Base-by-base conservation (phyloP, 2,113 vertebrate species). In the Ailuropoda melanoleuca region DNA sequence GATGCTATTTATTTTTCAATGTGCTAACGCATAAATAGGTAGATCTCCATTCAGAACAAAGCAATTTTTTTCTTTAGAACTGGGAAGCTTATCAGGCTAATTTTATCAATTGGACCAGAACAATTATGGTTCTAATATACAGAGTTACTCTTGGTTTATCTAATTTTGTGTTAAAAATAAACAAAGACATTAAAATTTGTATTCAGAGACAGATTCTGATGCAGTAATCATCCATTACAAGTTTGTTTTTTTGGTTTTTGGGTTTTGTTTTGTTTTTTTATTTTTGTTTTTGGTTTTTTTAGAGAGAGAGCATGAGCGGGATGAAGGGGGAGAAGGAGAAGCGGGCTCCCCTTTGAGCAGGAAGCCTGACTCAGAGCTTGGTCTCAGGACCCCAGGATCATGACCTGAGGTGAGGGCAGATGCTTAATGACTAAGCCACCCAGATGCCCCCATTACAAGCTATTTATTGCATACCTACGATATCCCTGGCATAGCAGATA, bases 151-250 rank as follows among this genome's bases (percentile, higher is more conserved):
- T 74, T 55, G 56, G 26, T 66, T 94, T 53, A 92, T 89, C 64
- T 68, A 70, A n/a, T 83, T 94, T 92, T 82, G 58, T 60, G 4
- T 78, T 62, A 34, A 93, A 97, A 88, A 58, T 29, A 90, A 46
- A 15, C 2, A 34, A 77, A 88, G 34, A 24, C 39, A 77, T 60
- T 83, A 92, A 21, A 29, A 13, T 80, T 56, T 85, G 39, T 87
- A 81, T 60, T 46, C 48, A 53, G 14, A 8, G 24, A 24, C 11
- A 60, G 68, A 94, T 74, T 90, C n/a, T 31, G 3, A 83, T 29
- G 37, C 53, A 17, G 23, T 34, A 82, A 68, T 50, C 9, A 95
- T 17, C 55, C 26, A 68, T 66, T 53, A 93, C 17, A 68, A 53
- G 37, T 58, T 77, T 68, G 7, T 68, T 29, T 62, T 62, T 58